Conservation (phyloP, 1,140 invertebrate species). For the Vollenhovia emeryi region DNA sequence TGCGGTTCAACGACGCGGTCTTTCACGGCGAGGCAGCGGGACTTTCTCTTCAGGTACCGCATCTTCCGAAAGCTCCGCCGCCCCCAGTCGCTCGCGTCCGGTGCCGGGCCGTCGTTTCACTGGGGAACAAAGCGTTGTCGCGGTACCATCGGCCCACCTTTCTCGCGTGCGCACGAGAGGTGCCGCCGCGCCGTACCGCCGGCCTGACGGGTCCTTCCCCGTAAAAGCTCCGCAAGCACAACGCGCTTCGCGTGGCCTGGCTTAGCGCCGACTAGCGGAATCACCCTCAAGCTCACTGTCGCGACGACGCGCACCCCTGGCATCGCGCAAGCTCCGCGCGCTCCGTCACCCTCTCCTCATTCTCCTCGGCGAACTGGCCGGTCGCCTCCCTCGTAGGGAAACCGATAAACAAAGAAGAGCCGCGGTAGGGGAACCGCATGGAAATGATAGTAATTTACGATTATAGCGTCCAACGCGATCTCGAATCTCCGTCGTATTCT, state of each 20-base stretch:
- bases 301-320: slow-evolving; percentile 25
- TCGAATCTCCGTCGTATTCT: neutral
- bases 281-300: slow-evolving; percentile 60
- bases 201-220: slow-evolving; percentile 51
- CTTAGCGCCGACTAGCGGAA: slow-evolving; percentile 83
- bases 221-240: slow-evolving; percentile 67
- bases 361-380: neutral
- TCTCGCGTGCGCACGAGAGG: slow-evolving; percentile 60
- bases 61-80: slow-evolving; percentile 68
- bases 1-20: neutral
- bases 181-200: slow-evolving; percentile 40
- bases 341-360: slow-evolving; percentile 37
- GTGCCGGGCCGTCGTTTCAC: slow-evolving; percentile 62
- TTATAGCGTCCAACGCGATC: neutral
- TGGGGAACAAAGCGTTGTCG: slow-evolving; percentile 56
- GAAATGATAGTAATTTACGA: slow-evolving; percentile 72
- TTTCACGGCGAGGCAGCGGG: slow-evolving; percentile 76
- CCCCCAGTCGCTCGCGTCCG: slow-evolving; percentile 47
- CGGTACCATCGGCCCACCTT: slow-evolving; percentile 76
- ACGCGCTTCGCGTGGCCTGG: slow-evolving; percentile 76
- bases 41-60: slow-evolving; percentile 82
- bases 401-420: slow-evolving; percentile 55
- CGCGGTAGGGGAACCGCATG: neutral
- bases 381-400: neutral
- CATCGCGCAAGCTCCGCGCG: slow-evolving; percentile 68